phyloP scores from a whole-genome alignment of 2,888 invertebrate genomes.

The Notocelia uddmanniana region DNA sequence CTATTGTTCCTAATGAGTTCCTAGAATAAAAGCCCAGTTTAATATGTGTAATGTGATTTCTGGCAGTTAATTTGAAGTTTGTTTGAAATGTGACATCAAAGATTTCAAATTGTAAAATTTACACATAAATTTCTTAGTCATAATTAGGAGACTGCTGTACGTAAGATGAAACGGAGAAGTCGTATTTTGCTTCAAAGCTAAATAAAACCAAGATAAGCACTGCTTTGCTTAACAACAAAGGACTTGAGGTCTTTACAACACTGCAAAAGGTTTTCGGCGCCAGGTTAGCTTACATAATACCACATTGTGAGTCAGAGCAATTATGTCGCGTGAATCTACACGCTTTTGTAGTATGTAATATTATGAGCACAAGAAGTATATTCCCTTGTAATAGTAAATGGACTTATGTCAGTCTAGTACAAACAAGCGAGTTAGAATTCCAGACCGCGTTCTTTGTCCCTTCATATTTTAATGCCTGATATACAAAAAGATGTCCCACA shows the following conservation, averaged over 20 bases:
- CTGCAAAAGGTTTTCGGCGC: not conserved
- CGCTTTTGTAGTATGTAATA: not conserved
- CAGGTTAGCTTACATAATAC: not conserved
- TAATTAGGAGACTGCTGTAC: not conserved
- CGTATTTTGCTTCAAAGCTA: not conserved
- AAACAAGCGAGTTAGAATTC: not conserved
- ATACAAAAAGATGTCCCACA: too few species aligned
- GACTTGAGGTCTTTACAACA: not conserved
- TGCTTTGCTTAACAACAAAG: not conserved
- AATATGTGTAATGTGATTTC: too few species aligned
- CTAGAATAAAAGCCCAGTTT: too few species aligned
- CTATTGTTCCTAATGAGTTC: too few species aligned
- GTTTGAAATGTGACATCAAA: too few species aligned
- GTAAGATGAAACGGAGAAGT: not conserved
- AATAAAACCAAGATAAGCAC: constrained; percentile 6
- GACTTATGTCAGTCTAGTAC: not conserved
- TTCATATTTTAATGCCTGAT: not conserved
- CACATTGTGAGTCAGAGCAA: not conserved
- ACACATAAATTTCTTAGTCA: not conserved
- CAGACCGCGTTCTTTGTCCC: not conserved
- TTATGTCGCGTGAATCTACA: not conserved
- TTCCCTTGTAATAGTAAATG: not conserved
- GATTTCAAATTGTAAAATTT: not conserved
- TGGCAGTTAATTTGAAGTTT: too few species aligned
- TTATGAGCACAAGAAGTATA: not conserved